Conservation (phyloP, 2,113 vertebrate species). For the Cheirogaleus medius region DNA sequence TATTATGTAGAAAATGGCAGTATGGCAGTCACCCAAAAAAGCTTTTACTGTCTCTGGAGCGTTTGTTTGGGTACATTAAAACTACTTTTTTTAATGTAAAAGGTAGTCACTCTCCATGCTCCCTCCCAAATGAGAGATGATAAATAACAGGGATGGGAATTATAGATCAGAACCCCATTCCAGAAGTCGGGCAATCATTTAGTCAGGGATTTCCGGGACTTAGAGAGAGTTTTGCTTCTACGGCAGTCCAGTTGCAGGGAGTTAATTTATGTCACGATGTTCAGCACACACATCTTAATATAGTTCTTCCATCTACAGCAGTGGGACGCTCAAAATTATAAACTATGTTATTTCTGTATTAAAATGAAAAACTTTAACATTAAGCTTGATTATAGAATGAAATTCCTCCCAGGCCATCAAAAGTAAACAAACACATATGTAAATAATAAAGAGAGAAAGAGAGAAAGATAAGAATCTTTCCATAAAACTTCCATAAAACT, state of each 20-base stretch:
- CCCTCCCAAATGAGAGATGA: slow-evolving; percentile 30
- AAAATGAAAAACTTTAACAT: not conserved
- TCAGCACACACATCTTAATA: not conserved
- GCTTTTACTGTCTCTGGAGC: slow-evolving; percentile 73
- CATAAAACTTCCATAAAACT: not conserved
- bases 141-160: slow-evolving; percentile 23
- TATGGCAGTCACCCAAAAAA: slow-evolving; percentile 76
- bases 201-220: not conserved
- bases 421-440: not conserved
- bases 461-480: not conserved
- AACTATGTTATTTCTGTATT: slow-evolving; percentile 1
- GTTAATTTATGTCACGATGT: slow-evolving; percentile 20
- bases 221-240: not conserved
- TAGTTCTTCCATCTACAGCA: not conserved
- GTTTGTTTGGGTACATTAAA: slow-evolving; percentile 71
- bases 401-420: not conserved
- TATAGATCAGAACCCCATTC: slow-evolving; percentile 34
- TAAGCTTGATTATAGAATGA: not conserved
- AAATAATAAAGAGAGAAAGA: not conserved
- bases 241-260: not conserved
- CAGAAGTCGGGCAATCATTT: slow-evolving; percentile 42
- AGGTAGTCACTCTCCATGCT: not conserved
- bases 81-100: slow-evolving; percentile 60
- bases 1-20: slow-evolving; percentile 35
- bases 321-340: not conserved